Evolutionary conservation across 2,113 vertebrate genomes (phyloP).

Genomic region (Xiphophorus couchianus): DNA sequence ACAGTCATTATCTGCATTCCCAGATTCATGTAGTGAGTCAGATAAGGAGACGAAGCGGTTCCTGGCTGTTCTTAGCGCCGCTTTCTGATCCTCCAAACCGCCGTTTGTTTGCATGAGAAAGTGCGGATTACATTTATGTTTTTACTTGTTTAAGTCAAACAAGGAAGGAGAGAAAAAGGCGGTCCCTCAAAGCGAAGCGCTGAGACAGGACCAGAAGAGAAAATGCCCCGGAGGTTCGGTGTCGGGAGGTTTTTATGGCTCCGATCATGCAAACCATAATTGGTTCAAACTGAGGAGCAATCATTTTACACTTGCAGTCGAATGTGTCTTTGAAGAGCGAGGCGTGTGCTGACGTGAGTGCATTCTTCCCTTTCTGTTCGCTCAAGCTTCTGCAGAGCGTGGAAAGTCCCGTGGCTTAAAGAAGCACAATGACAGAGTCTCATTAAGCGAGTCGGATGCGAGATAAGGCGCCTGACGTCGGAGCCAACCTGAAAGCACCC

Average conservation of each 20-base stretch:
- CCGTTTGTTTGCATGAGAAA: constrained; percentile 34
- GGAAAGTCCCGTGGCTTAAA: constrained; percentile 63
- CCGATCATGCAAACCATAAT: constrained; percentile 73
- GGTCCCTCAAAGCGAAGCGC: constrained; percentile 31
- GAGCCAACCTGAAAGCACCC: background rate
- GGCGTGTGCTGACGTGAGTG: constrained; percentile 70
- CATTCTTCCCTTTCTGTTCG: constrained; percentile 60
- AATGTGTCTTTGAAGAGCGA: constrained; percentile 61
- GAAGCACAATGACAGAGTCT: constrained; percentile 41
- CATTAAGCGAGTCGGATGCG: constrained; percentile 4
- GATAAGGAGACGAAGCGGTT: background rate
- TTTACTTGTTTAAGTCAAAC: constrained; percentile 30
- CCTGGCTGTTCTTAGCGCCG: background rate
- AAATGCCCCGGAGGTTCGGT: constrained; percentile 49
- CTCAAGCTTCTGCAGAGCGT: constrained; percentile 16
- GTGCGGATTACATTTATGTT: constrained; percentile 25
- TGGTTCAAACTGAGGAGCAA: constrained; percentile 64
- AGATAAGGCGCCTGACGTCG: constrained; percentile 9
- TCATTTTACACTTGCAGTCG: constrained; percentile 69
- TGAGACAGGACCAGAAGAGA: constrained; percentile 35
- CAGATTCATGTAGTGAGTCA: background rate
- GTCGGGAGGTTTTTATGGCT: constrained; percentile 52
- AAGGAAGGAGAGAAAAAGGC: constrained; percentile 46
- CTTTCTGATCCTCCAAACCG: background rate
- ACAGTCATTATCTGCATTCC: background rate